These are phyloP conservation scores for Liodrosophila aerea DNA, from an alignment of 2,888 invertebrate genomes.

Conservation along the genomic window DNA sequence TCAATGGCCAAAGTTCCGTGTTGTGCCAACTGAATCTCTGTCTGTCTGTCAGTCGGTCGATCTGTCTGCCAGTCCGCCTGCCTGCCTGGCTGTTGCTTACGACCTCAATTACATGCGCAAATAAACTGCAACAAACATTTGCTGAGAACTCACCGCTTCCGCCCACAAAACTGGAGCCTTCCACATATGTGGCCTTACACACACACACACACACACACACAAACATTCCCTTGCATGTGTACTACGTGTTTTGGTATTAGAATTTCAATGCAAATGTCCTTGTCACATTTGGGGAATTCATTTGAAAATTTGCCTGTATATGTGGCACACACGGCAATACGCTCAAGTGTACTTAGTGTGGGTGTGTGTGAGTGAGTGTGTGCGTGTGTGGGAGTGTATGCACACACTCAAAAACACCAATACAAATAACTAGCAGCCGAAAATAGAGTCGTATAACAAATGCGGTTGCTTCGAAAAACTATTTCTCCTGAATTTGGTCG, in stretches of 20 bases:
- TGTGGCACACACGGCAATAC: constrained; percentile 27
- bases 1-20: constrained; percentile 27
- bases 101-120: constrained; percentile 75
- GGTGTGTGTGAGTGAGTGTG: constrained; percentile 11
- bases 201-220: neutral
- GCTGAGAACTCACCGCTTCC: constrained; percentile 58
- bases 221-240: constrained; percentile 3
- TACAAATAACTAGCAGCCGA: constrained; percentile 46
- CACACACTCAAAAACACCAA: neutral
- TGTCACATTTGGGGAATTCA: constrained; percentile 75
- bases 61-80: constrained; percentile 10
- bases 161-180: constrained; percentile 23
- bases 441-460: constrained; percentile 31
- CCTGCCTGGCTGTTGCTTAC: constrained; percentile 57
- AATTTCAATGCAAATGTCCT: constrained; percentile 75
- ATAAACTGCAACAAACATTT: constrained; percentile 76
- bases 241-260: constrained; percentile 56
- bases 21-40: constrained; percentile 14
- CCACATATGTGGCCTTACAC: constrained; percentile 32
- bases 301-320: constrained; percentile 61
- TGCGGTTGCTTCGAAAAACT: constrained; percentile 27
- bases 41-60: constrained; percentile 13
- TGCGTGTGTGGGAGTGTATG: neutral
- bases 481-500: constrained; percentile 17
- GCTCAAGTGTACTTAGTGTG: constrained; percentile 18